Evolutionary conservation across 2,888 invertebrate genomes (phyloP), one percentile per base, ranked within the genome.

Genomic region (Vannuccia rotundouncinata): DNA sequence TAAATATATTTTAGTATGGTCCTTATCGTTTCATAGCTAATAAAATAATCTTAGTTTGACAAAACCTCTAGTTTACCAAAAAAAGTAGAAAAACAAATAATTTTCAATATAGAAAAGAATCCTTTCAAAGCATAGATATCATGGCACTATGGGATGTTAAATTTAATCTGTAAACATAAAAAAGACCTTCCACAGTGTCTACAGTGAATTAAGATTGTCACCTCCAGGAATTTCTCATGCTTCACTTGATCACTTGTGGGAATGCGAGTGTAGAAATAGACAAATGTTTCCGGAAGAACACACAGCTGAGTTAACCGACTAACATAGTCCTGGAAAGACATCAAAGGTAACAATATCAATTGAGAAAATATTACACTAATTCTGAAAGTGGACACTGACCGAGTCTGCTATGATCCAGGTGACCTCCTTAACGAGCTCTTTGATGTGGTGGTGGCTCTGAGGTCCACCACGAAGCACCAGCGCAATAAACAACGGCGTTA

Each of bases 201-300:
- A 45, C 5, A 45, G 17, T 17, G 17, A 45, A 45, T 45, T 45
- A 45, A 10, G 17, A 45, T 5, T 10, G 5, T 22, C 25, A 66
- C 66, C 25, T 66, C 66, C 22, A 66, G 25, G 22, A 66, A 66
- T 2, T 66, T 5, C 25, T 66, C 17, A 27, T 66, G 22, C 22
- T 66, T 66, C 25, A n/a, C 22, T 66, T 66, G 66, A 22, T 66
- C 66, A n/a, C 17, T 66, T 5, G 66, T 22, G 2, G 5, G 10
- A 13, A 66, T 22, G 13, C 22, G 5, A 13, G 66, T 66, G 22
- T 66, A 79, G n/a, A 79, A 74, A 79, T 73, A 27, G 1, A 79
- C 79, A 31, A 79, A 28, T 1, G 28, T 79, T 25, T 79, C 79
- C 1, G 79, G 79, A 31, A 79, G 25, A 1, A 79, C 74, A 1